phyloP scores from a whole-genome alignment of 1,140 invertebrate species.

The Littorina saxatilis region DNA sequence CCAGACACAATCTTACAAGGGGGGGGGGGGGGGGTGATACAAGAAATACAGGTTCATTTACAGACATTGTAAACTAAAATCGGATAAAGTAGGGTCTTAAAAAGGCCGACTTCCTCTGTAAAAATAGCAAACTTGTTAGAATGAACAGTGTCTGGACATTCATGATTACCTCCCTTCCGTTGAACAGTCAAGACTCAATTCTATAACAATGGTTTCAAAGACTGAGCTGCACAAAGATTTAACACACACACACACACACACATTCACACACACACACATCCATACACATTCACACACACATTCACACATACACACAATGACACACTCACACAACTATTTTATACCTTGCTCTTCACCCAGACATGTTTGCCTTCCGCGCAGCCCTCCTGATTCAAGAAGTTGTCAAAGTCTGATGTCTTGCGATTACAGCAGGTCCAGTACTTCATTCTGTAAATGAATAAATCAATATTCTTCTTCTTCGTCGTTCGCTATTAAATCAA shows the following conservation, averaged over 20 bases:
- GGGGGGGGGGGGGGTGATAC: too few species aligned
- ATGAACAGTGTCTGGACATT: too few species aligned
- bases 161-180: neutral
- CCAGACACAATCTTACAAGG: too few species aligned
- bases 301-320: neutral
- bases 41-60: too few species aligned
- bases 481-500: too few species aligned
- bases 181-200: neutral
- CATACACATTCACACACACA: neutral
- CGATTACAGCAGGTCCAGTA: slow-evolving; percentile 98
- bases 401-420: slow-evolving; percentile 94
- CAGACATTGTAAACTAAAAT: too few species aligned
- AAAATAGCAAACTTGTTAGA: too few species aligned
- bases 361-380: slow-evolving; percentile 90
- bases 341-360: slow-evolving; percentile 87
- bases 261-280: slow-evolving; percentile 1
- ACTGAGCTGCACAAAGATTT: too few species aligned
- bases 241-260: slow-evolving; percentile 4
- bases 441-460: slow-evolving; percentile 83
- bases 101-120: too few species aligned
- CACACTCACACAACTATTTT: neutral
- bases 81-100: too few species aligned
- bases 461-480: too few species aligned
- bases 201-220: too few species aligned
- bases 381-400: slow-evolving; percentile 90